phyloP scores from a whole-genome alignment of 2,797 vertebrate species.

The Trachops cirrhosus region DNA sequence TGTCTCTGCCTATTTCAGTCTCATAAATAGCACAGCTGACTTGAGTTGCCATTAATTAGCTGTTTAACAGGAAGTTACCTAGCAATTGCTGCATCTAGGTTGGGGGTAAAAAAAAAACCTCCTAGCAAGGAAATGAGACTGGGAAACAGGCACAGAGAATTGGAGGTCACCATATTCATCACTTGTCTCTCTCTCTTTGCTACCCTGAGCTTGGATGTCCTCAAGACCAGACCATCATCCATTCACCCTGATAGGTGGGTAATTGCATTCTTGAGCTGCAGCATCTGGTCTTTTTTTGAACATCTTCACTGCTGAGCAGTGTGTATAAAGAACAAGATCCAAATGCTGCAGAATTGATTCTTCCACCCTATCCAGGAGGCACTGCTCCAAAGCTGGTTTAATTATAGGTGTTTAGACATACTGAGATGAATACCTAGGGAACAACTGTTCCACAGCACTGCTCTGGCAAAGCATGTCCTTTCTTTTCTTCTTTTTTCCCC shows the following conservation, averaged over 20 bases:
- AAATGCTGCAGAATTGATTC: conserved; percentile 56
- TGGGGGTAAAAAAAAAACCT: conserved; percentile 69
- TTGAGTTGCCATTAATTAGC: conserved; percentile 79
- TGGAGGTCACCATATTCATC: conserved; percentile 51
- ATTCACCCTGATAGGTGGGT: conserved; percentile 57
- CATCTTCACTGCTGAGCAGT: conserved; percentile 60
- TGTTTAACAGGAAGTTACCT: conserved; percentile 74
- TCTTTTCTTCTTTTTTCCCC: not conserved
- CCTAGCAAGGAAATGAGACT: conserved; percentile 68
- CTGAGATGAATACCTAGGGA: conserved; percentile 69
- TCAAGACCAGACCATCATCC: conserved; percentile 42
- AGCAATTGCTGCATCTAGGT: conserved; percentile 32
- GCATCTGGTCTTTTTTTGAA: conserved; percentile 33
- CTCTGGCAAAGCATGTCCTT: conserved; percentile 45
- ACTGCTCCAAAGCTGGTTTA: conserved; percentile 66
- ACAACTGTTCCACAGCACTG: conserved; percentile 19
- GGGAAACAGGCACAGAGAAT: conserved; percentile 13
- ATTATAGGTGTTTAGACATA: conserved; percentile 73
- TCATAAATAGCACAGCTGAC: conserved; percentile 75
- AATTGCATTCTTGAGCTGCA: conserved; percentile 49
- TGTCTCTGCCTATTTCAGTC: conserved; percentile 63
- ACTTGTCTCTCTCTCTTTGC: conserved; percentile 40
- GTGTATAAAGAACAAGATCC: conserved; percentile 41
- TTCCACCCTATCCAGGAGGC: conserved; percentile 57
- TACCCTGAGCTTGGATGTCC: conserved; percentile 32